Percentiles rank a stretch among this genome's conserved stretches.
phyloP scores from a whole-genome alignment of 1,140 invertebrate species.

The Teleogryllus occipitalis region DNA sequence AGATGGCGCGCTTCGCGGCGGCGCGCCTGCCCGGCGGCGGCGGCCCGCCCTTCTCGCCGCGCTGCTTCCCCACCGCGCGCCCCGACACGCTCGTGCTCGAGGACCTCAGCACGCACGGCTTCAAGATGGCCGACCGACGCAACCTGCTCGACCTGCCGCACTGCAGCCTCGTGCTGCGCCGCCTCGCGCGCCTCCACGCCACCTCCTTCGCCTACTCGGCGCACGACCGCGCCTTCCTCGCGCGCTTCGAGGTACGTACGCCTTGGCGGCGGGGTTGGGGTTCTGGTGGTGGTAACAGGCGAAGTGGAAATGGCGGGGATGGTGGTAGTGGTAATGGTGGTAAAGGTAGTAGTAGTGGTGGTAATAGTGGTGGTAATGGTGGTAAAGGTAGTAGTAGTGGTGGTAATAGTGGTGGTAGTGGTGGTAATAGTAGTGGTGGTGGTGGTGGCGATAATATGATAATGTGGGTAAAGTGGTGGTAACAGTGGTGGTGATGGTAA shows the following conservation, averaged over 20 bases:
- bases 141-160: slow-evolving; percentile 23
- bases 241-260: not conserved
- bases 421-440: not conserved
- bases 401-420: not conserved
- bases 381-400: not conserved
- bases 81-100: slow-evolving; percentile 13
- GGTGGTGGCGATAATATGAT: not conserved
- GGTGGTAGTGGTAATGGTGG: not conserved
- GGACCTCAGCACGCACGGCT: slow-evolving; percentile 21
- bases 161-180: slow-evolving; percentile 14
- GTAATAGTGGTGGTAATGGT: not conserved
- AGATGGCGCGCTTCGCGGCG: not conserved
- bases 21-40: not conserved
- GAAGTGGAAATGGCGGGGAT: not conserved
- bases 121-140: slow-evolving; percentile 20
- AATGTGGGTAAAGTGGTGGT: not conserved
- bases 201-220: slow-evolving; percentile 16
- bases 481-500: not conserved
- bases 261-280: not conserved
- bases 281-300: not conserved
- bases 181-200: slow-evolving; percentile 25
- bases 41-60: not conserved
- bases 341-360: not conserved
- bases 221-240: not conserved
- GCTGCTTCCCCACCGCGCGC: not conserved